These are phyloP conservation scores for Uropsilus gracilis DNA, from an alignment of 2,113 vertebrate genomes.

Conservation along the genomic window DNA sequence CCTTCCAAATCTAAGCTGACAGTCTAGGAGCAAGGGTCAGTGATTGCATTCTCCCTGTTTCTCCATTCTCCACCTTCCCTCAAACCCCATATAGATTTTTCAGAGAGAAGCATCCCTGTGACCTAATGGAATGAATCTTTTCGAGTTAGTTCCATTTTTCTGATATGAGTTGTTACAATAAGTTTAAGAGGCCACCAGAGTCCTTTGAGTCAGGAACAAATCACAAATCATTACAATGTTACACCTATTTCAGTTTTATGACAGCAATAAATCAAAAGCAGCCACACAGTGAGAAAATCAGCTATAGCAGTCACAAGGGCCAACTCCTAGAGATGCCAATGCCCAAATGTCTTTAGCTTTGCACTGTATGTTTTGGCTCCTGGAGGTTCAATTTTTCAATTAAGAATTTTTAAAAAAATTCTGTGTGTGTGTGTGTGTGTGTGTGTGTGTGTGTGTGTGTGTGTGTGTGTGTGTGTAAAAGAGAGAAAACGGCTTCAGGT, in stretches of 20 bases:
- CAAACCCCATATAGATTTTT: conserved; percentile 14
- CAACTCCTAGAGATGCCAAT: conserved; percentile 80
- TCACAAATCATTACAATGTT: conserved; percentile 70
- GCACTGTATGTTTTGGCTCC: conserved; percentile 86
- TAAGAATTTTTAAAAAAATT: conserved; percentile 77
- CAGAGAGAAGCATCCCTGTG: too few relatives aligned
- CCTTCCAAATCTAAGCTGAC: not conserved
- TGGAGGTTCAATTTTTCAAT: conserved; percentile 85
- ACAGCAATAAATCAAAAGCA: conserved; percentile 85
- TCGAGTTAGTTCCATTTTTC: conserved; percentile 73
- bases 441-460: not conserved
- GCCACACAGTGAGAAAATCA: conserved; percentile 79
- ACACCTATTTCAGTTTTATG: conserved; percentile 74
- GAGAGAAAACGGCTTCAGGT: conserved; percentile 61
- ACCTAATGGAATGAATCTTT: conserved; percentile 58
- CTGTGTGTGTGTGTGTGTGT: not conserved
- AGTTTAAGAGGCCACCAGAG: conserved; percentile 78
- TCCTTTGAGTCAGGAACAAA: conserved; percentile 75
- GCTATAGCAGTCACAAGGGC: conserved; percentile 72
- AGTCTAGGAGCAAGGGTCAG: not conserved
- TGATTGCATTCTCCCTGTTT: not conserved
- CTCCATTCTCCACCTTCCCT: not conserved
- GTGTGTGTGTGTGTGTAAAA: not conserved
- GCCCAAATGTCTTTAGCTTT: conserved; percentile 83
- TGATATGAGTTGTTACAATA: conserved; percentile 71